Percentiles rank a stretch among this genome's conserved stretches.
Conservation (phyloP, 2,113 vertebrate genomes). For the Chaetodon auriga region DNA sequence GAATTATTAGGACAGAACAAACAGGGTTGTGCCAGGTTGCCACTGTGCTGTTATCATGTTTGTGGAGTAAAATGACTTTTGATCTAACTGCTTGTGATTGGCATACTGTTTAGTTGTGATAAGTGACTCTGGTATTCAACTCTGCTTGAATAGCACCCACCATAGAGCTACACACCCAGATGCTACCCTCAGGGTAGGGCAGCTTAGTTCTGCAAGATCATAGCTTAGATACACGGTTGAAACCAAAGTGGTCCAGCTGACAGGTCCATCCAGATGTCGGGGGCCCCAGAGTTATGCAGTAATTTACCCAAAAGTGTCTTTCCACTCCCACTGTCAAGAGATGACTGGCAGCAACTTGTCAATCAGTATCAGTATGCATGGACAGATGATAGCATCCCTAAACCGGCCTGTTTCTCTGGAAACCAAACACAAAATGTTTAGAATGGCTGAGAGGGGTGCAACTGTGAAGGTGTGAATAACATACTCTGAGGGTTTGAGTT, state of each 20-base stretch:
- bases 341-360: constrained; percentile 10
- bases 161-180: background rate
- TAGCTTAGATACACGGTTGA: constrained; percentile 24
- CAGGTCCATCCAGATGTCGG: constrained; percentile 9
- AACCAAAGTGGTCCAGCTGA: constrained; percentile 18
- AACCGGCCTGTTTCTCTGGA: background rate
- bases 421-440: constrained; percentile 21
- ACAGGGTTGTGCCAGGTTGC: background rate
- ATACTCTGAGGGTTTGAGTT: background rate
- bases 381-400: background rate
- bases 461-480: background rate
- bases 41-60: background rate
- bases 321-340: background rate
- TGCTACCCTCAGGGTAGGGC: background rate
- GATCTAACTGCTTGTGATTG: background rate
- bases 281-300: constrained; percentile 22
- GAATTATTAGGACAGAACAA: background rate
- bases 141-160: constrained; percentile 5
- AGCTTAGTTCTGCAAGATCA: constrained; percentile 29
- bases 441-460: constrained; percentile 23
- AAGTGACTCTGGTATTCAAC: background rate
- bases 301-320: background rate
- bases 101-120: background rate
- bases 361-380: constrained; percentile 25
- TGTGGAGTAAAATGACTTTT: background rate